phyloP scores from a whole-genome alignment of 2,888 invertebrate species.

The Diplazon laetatorius region DNA sequence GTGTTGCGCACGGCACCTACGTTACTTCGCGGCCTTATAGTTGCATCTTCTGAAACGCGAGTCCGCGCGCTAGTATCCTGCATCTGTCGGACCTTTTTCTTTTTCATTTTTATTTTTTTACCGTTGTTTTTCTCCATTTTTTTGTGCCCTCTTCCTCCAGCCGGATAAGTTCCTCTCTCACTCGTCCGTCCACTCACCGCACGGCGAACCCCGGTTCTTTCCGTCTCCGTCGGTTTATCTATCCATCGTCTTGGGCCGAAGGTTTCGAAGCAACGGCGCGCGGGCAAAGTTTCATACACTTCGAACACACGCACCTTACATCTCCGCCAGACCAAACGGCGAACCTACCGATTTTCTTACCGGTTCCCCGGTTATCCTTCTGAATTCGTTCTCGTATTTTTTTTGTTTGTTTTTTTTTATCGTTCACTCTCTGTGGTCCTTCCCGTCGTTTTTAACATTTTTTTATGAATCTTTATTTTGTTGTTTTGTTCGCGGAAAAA shows the following conservation, averaged over 20 bases:
- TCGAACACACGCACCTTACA: conserved; percentile 18
- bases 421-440: conserved; percentile 19
- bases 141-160: conserved; percentile 59
- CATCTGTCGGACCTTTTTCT: conserved; percentile 66
- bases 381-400: conserved; percentile 48
- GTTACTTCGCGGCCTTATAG: conserved; percentile 67
- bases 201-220: conserved; percentile 13
- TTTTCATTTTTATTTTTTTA: too few species aligned
- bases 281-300: conserved; percentile 22
- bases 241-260: conserved; percentile 50
- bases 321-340: conserved; percentile 4
- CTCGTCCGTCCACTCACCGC: conserved; percentile 41
- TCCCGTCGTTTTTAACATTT: too few species aligned
- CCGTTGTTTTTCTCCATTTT: too few species aligned
- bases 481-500: not conserved
- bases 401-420: too few species aligned
- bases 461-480: too few species aligned
- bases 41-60: conserved; percentile 62
- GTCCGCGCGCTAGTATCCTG: conserved; percentile 29
- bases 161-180: conserved; percentile 31
- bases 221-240: conserved; percentile 56
- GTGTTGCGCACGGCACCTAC: conserved; percentile 73
- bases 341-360: conserved; percentile 33
- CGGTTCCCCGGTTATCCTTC: conserved; percentile 28
- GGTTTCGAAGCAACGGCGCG: conserved; percentile 20